Percentiles rank a stretch among this genome's conserved stretches.
phyloP scores from a whole-genome alignment of 2,888 invertebrate genomes.

The Choreutis nemorana region DNA sequence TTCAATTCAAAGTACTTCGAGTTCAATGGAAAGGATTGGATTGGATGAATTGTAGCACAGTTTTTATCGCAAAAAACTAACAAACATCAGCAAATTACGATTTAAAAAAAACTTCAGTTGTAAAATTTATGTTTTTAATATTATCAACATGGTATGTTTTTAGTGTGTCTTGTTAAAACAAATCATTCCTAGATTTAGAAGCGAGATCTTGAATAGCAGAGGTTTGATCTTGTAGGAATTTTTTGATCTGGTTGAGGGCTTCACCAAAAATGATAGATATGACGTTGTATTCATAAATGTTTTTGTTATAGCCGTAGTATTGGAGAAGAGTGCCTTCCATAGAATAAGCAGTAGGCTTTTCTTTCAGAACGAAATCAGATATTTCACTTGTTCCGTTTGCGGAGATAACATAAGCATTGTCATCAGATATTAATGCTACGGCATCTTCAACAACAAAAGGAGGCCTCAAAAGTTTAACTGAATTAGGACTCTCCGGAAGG shows the following conservation, averaged over 20 bases:
- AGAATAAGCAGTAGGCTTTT: conserved; percentile 28
- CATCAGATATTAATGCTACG: conserved; percentile 23
- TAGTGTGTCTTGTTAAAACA: too few relatives aligned
- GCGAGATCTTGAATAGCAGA: conserved; percentile 23
- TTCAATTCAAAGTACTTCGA: too few relatives aligned
- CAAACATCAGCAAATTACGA: too few relatives aligned
- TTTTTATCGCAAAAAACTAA: too few relatives aligned
- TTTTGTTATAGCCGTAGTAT: conserved; percentile 35
- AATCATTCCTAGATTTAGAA: conserved; percentile 15
- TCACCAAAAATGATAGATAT: conserved; percentile 14
- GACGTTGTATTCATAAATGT: conserved; percentile 40
- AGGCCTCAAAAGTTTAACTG: conserved; percentile 25
- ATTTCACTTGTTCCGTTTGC: conserved; percentile 25
- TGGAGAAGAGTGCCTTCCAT: conserved; percentile 31
- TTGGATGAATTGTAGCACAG: too few relatives aligned
- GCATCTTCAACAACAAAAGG: conserved; percentile 24
- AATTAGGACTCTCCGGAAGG: conserved; percentile 22
- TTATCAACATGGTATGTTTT: too few relatives aligned
- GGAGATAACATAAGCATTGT: conserved; percentile 21
- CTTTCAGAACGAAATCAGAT: conserved; percentile 17
- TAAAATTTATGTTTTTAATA: too few relatives aligned
- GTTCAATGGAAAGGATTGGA: too few relatives aligned
- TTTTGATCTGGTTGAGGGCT: conserved; percentile 17
- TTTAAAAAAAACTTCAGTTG: too few relatives aligned
- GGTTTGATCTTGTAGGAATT: conserved; percentile 18